Evolutionary conservation across 1,140 invertebrate genomes (phyloP).

Genomic region (Saccostrea echinata): DNA sequence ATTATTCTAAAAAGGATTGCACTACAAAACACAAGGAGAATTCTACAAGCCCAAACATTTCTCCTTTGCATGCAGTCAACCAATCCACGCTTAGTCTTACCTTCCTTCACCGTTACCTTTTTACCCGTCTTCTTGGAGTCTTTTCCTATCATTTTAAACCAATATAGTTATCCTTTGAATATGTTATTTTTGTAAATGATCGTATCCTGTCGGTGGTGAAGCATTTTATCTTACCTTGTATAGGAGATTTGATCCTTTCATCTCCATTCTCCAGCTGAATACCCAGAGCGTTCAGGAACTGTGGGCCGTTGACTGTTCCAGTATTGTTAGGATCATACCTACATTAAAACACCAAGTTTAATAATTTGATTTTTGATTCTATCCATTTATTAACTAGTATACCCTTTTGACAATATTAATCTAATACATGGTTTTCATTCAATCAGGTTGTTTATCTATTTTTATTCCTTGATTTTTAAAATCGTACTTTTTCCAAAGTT

Average conservation of each 20-base stretch:
- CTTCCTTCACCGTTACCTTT: not conserved
- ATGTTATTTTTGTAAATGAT: not conserved
- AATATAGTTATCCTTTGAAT: slow-evolving; percentile 11
- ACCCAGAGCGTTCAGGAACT: slow-evolving; percentile 75
- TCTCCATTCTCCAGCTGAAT: slow-evolving; percentile 62
- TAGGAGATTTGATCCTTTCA: slow-evolving; percentile 23
- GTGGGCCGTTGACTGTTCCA: slow-evolving; percentile 72
- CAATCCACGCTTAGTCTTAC: slow-evolving; percentile 26
- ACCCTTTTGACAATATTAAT: not conserved
- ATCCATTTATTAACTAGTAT: slow-evolving; percentile 59
- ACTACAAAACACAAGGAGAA: slow-evolving; percentile 16
- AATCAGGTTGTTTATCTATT: too few relatives aligned
- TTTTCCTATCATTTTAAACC: slow-evolving; percentile 39
- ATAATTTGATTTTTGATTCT: not conserved
- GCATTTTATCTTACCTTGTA: not conserved
- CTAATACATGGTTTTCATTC: too few relatives aligned
- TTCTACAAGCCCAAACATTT: slow-evolving; percentile 28
- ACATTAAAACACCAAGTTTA: slow-evolving; percentile 35
- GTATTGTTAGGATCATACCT: slow-evolving; percentile 75
- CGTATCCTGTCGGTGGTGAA: not conserved
- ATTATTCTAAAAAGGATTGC: not conserved
- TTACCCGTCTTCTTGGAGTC: not conserved
- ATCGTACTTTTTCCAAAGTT: slow-evolving; percentile 77
- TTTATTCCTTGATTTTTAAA: not conserved
- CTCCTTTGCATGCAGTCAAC: slow-evolving; percentile 26